phyloP scores from a whole-genome alignment of 1,140 invertebrate species.

The Lasaia peninsularis region DNA sequence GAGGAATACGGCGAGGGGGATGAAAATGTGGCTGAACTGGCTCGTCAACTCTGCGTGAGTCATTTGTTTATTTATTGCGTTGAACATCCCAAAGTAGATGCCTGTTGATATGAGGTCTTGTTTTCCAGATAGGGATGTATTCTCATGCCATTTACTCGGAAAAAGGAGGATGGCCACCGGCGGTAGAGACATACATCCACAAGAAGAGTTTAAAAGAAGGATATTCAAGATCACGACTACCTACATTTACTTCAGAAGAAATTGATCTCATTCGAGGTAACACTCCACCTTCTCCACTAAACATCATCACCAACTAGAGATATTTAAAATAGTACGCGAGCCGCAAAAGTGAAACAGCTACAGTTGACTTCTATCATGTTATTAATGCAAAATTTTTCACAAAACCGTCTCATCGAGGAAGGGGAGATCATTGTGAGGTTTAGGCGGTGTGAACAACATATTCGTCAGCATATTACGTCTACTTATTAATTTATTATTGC shows the following conservation, averaged over 20 bases:
- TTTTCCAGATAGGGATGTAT: conserved; percentile 69
- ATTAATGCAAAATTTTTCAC: no score
- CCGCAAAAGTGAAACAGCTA: not conserved
- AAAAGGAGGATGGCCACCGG: conserved; percentile 58
- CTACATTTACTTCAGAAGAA: conserved; percentile 56
- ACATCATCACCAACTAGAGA: no score
- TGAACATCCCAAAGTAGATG: no score
- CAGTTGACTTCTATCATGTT: not conserved
- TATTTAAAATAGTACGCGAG: no score
- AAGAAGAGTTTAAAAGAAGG: conserved; percentile 58
- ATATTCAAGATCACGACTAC: conserved; percentile 51
- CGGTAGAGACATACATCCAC: conserved; percentile 45
- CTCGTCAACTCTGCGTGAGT: conserved; percentile 14
- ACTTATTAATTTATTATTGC: no score
- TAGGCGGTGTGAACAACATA: no score
- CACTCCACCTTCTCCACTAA: no score
- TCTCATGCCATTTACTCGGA: conserved; percentile 76
- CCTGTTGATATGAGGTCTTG: no score
- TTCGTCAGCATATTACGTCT: no score
- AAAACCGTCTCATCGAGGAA: no score
- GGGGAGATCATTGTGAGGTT: no score
- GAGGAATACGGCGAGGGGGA: conserved; percentile 22
- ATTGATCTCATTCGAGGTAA: conserved; percentile 45
- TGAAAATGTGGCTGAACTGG: conserved; percentile 26
- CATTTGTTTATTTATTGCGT: no score